A percentile compares a stretch with the other conserved stretches of the same genome.
phyloP scores from a whole-genome alignment of 2,797 vertebrate species.

The Pipistrellus kuhlii region DNA sequence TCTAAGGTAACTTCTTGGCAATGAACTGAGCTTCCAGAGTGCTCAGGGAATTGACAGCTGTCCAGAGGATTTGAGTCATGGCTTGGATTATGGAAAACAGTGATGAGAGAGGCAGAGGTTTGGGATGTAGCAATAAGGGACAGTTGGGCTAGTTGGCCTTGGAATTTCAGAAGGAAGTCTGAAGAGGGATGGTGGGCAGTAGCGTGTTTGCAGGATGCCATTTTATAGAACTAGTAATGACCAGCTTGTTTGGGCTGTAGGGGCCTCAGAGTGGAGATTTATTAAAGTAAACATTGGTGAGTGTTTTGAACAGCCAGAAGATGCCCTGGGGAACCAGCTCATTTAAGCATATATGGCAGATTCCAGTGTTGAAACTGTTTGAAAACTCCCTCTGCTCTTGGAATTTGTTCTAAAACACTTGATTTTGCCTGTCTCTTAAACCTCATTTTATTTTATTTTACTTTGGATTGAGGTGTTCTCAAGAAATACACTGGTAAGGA shows the following conservation, averaged over 20 bases:
- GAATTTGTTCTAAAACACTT: neutral
- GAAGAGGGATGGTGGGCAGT: neutral
- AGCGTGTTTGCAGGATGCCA: neutral
- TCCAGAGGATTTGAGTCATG: neutral
- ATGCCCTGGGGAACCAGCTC: neutral
- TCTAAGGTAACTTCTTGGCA: conserved; percentile 2
- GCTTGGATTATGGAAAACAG: neutral
- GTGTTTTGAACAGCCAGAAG: neutral
- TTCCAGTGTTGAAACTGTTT: neutral
- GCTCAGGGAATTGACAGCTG: neutral
- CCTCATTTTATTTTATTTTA: conserved; percentile 34
- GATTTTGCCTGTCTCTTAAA: neutral
- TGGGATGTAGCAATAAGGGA: neutral
- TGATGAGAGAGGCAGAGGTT: neutral
- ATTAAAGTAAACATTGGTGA: neutral
- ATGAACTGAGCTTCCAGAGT: neutral
- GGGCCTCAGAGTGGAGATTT: neutral
- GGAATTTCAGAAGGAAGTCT: neutral
- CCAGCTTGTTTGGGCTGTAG: neutral
- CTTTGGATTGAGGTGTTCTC: neutral
- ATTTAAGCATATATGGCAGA: neutral
- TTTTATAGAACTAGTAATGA: neutral
- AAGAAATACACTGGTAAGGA: neutral
- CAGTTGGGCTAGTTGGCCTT: neutral
- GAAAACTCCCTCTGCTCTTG: neutral